A percentile compares a stretch with the other conserved stretches of the same genome.
These are phyloP conservation scores for Callimorpha dominula DNA, from an alignment of 2,888 invertebrate species.

Conservation along the genomic window DNA sequence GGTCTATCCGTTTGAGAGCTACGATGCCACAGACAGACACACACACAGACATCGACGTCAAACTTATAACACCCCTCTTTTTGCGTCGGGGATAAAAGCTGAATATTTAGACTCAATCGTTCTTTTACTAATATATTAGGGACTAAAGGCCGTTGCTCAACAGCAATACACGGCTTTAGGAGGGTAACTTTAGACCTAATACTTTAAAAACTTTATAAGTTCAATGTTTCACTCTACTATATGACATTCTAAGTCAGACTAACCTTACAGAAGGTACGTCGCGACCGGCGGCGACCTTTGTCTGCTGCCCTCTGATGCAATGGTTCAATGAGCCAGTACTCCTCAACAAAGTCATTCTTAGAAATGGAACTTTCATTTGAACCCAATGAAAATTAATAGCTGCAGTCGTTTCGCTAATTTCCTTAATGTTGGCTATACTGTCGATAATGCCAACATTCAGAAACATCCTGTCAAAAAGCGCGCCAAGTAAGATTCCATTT, in stretches of 20 bases:
- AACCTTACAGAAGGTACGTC: conserved; percentile 39
- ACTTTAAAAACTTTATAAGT: neutral
- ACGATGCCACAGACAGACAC: no score
- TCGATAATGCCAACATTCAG: neutral
- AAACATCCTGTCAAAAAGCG: neutral
- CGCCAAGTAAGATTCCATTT: neutral
- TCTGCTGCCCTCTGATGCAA: conserved; percentile 14
- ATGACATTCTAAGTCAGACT: conserved; percentile 15
- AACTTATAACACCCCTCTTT: no score
- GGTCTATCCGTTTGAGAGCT: no score
- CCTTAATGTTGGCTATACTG: neutral
- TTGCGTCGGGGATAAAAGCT: no score
- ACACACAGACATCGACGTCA: no score
- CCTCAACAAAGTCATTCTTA: neutral
- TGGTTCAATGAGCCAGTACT: conserved; percentile 21
- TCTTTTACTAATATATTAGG: neutral
- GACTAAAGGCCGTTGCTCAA: neutral
- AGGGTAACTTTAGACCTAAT: conserved; percentile 3
- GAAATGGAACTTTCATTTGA: neutral
- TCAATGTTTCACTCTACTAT: neutral
- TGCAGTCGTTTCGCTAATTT: neutral
- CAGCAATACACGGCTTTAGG: neutral
- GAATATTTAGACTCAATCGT: neutral
- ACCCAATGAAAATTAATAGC: neutral
- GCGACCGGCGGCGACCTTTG: conserved; percentile 74